Evolutionary conservation across 2,888 invertebrate genomes (phyloP), one percentile per base, ranked within the genome.

Genomic region (Pyrocoelia pectoralis): DNA sequence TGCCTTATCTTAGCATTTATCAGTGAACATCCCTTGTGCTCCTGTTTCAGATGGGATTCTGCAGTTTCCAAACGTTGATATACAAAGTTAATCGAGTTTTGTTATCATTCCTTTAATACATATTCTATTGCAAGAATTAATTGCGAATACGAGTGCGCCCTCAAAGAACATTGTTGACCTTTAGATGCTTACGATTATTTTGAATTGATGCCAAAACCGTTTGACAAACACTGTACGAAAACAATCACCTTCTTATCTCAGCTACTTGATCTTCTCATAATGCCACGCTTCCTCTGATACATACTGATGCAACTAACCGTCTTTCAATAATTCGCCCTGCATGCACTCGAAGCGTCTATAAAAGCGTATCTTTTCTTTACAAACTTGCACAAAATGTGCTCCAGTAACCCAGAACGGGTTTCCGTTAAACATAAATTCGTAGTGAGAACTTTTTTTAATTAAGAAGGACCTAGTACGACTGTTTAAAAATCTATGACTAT

Each of bases 1-100:
- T 76, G 73, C 72, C 79, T 80, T 80, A 80, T 80, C 80, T 79
- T 63, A 72, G 70, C 76, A 76, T 76, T 76, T 74, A 77, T 77
- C 76, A 75, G 70, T 54, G 74, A 72, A 72, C 74, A 73, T 74
- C 74, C 73, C 70, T 65, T 60, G 66, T 54, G 61, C 60, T 52
- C 24, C 24, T 24, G 18, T 61, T 65, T 53, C 46, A 53, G 57
- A 61, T 57, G 52, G 57, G 33, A 56, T 38, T 51, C 60, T 29
- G 64, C 60, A 49, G 60, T 54, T 33, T 28, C 18, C 13, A 60
- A 60, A 48, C 49, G 14, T 50, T 49, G 8, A 46, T 18, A 6
- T 6, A 18, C 46, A 3, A 18, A 15, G 18, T 17, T 33, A 33
- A 33, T 33, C 9, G 33, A 33, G 9, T n/a, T 24, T 33, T n/a